A percentile compares a stretch with the other conserved stretches of the same genome.
These are phyloP conservation scores for Daphoenositta chrysoptera DNA, from an alignment of 2,113 vertebrate genomes.

Conservation along the genomic window DNA sequence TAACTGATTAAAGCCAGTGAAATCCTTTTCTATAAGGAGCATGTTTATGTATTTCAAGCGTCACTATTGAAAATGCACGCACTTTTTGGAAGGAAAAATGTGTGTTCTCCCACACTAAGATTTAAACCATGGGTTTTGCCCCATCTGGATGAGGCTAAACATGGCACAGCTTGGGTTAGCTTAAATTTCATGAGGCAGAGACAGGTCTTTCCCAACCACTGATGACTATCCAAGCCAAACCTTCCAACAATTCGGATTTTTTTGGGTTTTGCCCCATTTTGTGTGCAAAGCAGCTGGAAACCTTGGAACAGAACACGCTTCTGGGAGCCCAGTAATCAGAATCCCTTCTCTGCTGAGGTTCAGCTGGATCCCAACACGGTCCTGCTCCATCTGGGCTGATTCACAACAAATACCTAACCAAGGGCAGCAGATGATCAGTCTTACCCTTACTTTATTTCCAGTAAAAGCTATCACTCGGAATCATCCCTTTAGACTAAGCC, in stretches of 20 bases:
- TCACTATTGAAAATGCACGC: accelerated
- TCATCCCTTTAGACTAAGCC: not conserved
- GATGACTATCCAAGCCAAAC: not conserved
- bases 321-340: not conserved
- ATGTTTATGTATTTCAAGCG: not conserved
- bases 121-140: too few relatives aligned
- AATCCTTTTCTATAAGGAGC: not conserved
- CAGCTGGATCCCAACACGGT: not conserved
- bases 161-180: not conserved
- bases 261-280: not conserved
- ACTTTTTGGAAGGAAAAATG: not conserved
- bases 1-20: not conserved
- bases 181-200: not conserved
- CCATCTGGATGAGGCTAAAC: not conserved
- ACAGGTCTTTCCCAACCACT: not conserved
- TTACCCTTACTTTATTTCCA: not conserved
- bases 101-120: not conserved
- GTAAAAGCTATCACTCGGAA: not conserved
- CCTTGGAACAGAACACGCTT: not conserved
- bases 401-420: not conserved
- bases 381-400: not conserved
- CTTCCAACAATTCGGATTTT: not conserved
- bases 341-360: not conserved
- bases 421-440: not conserved
- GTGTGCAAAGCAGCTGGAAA: not conserved